Conservation (phyloP, 2,113 vertebrate genomes). For the Lagenorhynchus albirostris region DNA sequence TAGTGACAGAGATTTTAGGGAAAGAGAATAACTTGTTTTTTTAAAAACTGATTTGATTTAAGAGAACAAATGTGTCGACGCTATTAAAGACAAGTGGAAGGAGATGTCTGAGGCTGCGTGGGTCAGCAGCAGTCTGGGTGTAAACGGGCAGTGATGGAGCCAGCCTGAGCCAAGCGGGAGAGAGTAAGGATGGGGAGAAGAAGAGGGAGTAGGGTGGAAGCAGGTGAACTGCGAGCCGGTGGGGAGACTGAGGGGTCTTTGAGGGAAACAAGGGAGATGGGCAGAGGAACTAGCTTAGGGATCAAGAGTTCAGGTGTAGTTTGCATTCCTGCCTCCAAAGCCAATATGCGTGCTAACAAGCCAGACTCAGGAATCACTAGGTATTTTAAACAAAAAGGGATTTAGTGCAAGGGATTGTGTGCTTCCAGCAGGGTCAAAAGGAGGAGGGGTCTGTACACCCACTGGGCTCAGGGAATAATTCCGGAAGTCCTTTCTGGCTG, state of each 20-base stretch:
- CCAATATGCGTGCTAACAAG: fast-evolving
- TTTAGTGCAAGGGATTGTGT: not conserved
- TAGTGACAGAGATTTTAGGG: not conserved
- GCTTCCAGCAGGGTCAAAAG: not conserved
- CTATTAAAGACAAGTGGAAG: not conserved
- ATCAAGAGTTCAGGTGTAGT: not conserved
- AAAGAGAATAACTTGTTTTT: not conserved
- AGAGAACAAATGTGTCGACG: fast-evolving
- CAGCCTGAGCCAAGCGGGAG: too few species aligned
- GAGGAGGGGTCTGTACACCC: not conserved
- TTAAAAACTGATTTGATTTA: not conserved
- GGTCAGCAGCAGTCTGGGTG: not conserved
- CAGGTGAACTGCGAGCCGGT: too few species aligned
- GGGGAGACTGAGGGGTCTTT: too few species aligned
- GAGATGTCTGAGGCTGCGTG: not conserved
- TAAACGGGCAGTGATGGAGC: fast-evolving
- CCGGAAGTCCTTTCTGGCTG: not conserved
- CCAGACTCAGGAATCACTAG: not conserved
- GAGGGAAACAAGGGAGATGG: not conserved
- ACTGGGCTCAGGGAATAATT: fast-evolving
- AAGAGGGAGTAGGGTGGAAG: not conserved
- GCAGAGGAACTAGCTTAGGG: not conserved
- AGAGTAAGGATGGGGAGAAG: too few species aligned
- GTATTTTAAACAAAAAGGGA: not conserved
- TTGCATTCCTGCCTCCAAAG: not conserved